Conservation (phyloP, 2,113 vertebrate species). For the Narcine bancroftii region DNA sequence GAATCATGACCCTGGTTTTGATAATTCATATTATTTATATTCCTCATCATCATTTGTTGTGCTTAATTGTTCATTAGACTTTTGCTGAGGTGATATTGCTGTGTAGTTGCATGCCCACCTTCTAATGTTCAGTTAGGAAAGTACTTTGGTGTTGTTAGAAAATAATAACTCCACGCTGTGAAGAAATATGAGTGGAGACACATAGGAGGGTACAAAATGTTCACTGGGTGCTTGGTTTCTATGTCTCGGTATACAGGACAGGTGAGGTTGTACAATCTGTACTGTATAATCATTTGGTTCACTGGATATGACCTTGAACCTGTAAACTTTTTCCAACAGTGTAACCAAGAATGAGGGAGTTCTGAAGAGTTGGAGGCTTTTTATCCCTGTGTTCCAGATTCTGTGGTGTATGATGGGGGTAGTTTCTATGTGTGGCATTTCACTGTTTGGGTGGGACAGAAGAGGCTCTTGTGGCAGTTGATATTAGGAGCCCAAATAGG, state of each 20-base stretch:
- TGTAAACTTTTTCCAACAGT: not conserved
- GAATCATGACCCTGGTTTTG: too few species aligned
- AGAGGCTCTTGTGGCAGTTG: not conserved
- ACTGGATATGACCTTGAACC: not conserved
- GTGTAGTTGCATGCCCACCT: not conserved
- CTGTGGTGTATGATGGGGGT: not conserved
- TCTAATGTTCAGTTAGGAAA: not conserved
- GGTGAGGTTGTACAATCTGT: not conserved
- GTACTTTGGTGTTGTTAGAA: not conserved
- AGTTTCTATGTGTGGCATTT: not conserved
- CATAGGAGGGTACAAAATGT: too few species aligned
- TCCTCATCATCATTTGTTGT: not conserved
- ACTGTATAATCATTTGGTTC: not conserved
- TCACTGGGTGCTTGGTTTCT: not conserved
- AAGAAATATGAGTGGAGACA: not conserved
- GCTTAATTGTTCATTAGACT: not conserved
- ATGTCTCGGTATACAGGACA: not conserved
- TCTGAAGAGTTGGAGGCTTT: too few species aligned
- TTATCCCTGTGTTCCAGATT: not conserved
- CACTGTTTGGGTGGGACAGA: not conserved
- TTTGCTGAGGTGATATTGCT: not conserved
- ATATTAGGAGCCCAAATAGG: not conserved
- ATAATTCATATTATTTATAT: too few species aligned
- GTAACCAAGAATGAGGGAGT: too few species aligned
- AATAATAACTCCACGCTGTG: not conserved